These are phyloP conservation scores for Melinaea menophilus DNA, from an alignment of 2,888 invertebrate genomes.

Conservation along the genomic window DNA sequence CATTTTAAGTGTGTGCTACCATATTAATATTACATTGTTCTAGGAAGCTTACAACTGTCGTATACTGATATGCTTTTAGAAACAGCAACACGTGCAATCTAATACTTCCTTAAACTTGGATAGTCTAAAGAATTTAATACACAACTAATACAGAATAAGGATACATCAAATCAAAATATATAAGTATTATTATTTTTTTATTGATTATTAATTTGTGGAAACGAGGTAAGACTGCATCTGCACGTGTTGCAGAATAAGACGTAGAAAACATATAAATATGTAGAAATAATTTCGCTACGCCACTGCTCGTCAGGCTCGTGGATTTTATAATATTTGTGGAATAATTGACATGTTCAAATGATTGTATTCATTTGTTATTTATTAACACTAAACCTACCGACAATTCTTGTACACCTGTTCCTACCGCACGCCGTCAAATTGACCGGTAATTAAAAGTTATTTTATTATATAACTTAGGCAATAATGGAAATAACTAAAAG, in stretches of 20 bases:
- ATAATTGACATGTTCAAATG: constrained; percentile 51
- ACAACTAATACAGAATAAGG: no score
- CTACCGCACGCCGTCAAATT: no score
- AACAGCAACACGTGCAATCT: constrained; percentile 29
- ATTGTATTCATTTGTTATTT: constrained; percentile 20
- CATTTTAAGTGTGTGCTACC: constrained; percentile 12
- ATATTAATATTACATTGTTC: constrained; percentile 47
- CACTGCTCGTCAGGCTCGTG: constrained; percentile 52
- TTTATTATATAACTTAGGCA: no score
- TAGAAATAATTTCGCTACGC: constrained; percentile 50
- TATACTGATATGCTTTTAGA: constrained; percentile 22
- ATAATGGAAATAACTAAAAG: no score
- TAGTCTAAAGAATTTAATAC: not conserved
- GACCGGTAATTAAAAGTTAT: no score
- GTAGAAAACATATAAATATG: constrained; percentile 37
- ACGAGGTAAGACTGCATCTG: constrained; percentile 19
- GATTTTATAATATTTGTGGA: constrained; percentile 53
- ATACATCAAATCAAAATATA: no score
- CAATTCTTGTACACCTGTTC: no score
- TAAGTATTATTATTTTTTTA: no score
- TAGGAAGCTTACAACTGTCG: constrained; percentile 31
- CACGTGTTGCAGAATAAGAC: constrained; percentile 43
- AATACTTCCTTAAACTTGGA: constrained; percentile 23
- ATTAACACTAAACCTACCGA: constrained; percentile 20
- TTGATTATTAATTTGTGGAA: not conserved